phyloP scores from a whole-genome alignment of 2,888 invertebrate genomes.

The Amphipoea oculea region DNA sequence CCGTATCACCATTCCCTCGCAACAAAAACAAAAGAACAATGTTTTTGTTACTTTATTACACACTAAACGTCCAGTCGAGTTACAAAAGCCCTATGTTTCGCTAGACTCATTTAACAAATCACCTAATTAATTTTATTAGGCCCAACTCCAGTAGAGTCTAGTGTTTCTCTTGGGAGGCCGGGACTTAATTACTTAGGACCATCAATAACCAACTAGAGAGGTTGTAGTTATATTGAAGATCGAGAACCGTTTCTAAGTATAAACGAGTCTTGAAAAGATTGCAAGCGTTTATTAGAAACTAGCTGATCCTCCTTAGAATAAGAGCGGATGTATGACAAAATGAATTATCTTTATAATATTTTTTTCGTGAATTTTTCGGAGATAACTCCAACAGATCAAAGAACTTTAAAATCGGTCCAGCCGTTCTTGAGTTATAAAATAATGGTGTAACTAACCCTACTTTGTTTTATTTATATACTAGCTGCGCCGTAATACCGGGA shows the following conservation, averaged over 20 bases:
- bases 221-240: conserved; percentile 3
- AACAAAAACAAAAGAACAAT: conserved; percentile 41
- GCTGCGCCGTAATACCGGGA: too few relatives aligned
- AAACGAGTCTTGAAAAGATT: neutral
- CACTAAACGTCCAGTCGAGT: conserved; percentile 40
- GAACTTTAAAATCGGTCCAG: too few relatives aligned
- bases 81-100: conserved; percentile 5
- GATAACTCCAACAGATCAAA: too few relatives aligned
- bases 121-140: conserved; percentile 60
- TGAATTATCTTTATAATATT: too few relatives aligned
- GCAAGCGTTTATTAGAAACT: neutral
- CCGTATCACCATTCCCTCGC: neutral
- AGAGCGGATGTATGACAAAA: too few relatives aligned
- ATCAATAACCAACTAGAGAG: conserved; percentile 50
- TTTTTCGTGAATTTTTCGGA: too few relatives aligned
- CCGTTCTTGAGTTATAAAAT: too few relatives aligned
- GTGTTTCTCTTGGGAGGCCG: conserved; percentile 47
- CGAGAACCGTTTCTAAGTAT: neutral
- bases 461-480: too few relatives aligned
- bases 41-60: conserved; percentile 19
- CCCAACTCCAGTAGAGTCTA: conserved; percentile 25
- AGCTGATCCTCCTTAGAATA: too few relatives aligned
- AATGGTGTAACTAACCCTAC: too few relatives aligned
- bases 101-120: conserved; percentile 40
- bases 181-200: conserved; percentile 53